Evolutionary conservation across 2,888 invertebrate species (phyloP).

Genomic region (Papilio protenor): DNA sequence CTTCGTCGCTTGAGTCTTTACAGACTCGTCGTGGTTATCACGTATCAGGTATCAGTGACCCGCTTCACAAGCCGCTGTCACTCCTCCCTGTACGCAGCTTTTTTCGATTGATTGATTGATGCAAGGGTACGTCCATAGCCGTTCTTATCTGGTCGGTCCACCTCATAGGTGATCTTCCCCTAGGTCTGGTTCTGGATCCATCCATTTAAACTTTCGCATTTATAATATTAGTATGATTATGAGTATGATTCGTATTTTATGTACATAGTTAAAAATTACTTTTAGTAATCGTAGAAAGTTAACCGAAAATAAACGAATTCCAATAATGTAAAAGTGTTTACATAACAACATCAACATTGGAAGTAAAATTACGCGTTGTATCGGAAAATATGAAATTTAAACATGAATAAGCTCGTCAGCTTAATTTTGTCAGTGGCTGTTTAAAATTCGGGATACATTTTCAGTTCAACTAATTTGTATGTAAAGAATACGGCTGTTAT

Average conservation of each 20-base stretch:
- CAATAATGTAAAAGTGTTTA: conserved; percentile 11
- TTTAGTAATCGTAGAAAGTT: not conserved
- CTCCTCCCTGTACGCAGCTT: no score
- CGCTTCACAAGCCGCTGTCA: no score
- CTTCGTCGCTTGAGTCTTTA: no score
- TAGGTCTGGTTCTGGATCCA: not conserved
- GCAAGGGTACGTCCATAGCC: no score
- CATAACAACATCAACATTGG: conserved; percentile 26
- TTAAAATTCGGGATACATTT: conserved; percentile 32
- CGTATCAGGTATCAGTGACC: no score
- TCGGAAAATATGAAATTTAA: conserved; percentile 26
- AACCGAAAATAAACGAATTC: conserved; percentile 5
- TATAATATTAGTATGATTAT: no score
- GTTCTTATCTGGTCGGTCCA: no score
- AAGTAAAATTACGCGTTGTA: conserved; percentile 23
- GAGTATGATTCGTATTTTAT: no score
- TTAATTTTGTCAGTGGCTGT: conserved; percentile 19
- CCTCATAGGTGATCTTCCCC: no score
- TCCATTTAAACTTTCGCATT: no score
- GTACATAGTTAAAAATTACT: not conserved
- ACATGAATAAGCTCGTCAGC: conserved; percentile 25
- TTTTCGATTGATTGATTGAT: no score
- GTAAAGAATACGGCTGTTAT: conserved; percentile 16
- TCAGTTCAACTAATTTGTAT: conserved; percentile 31
- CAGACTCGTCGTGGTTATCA: no score